Base-by-base conservation (phyloP, 2,797 vertebrate genomes). In the Pseudomugil gertrudae region DNA sequence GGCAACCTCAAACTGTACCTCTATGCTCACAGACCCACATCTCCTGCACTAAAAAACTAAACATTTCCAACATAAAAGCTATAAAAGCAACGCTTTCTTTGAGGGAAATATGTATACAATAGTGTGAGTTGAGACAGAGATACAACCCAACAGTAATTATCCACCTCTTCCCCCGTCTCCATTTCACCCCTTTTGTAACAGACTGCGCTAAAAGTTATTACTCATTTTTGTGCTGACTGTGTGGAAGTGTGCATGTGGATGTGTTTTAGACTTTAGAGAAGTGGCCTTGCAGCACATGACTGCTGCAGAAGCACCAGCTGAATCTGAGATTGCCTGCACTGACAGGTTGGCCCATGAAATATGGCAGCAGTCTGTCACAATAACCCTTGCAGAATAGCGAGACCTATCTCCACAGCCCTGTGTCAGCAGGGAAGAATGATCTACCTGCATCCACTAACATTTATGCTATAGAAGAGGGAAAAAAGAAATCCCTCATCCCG, bases 341-440 rank as follows among this genome's bases (percentile, higher is more conserved):
- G 74, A 85, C 80, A 72, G 63, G 76, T 59, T 1, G 57, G 40
- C 57, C 75, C 24, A 62, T 90, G 80, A 89, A 86, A 88, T 88
- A 90, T 70, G 62, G 76, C 69, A 30, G 66, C 80, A 63, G 70
- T 48, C 73, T 78, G 69, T 80, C 77, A 77, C 78, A 63, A 72
- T 68, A 61, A 61, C 52, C 32, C 30, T 35, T 6, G 30, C 63
- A 50, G 69, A 63, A 60, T 47, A 40, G 29, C n/a, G 1, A 24
- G n/a, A 50, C 45, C 14, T 21, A 50, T 61, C 58, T 61, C 45
- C 27, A 33, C 43, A 61, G 30, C 48, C 23, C 23, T 15, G 40
- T 60, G 40, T 60, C 40, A 60, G 43, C 40, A 60, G 57, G 30
- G 40, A 60, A 32, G 19, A 59, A 59, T 47, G 57, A 27, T 30